phyloP scores from a whole-genome alignment of 2,113 vertebrate genomes.

The Limanda limanda region DNA sequence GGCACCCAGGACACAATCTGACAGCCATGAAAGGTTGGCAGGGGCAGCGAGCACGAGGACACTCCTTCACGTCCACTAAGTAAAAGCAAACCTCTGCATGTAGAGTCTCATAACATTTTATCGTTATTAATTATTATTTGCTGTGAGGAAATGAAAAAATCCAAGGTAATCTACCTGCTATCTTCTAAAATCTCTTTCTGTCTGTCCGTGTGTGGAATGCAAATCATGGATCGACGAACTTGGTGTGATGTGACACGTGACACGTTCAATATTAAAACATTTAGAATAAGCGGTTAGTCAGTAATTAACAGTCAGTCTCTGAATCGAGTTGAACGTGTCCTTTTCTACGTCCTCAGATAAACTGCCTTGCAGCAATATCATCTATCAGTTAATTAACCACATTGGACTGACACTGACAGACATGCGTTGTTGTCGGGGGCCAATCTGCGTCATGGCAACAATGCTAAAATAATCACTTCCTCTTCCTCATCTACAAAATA shows the following conservation, averaged over 20 bases:
- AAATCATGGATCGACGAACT: no score
- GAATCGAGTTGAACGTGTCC: not conserved
- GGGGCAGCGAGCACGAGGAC: constrained; percentile 20
- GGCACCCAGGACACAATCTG: constrained; percentile 54
- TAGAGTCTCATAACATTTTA: not conserved
- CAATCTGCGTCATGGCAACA: no score
- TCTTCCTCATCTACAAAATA: no score
- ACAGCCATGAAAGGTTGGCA: constrained; percentile 63
- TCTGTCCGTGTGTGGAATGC: no score
- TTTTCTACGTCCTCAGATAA: not conserved
- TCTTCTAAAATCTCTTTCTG: no score
- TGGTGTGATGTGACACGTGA: not conserved
- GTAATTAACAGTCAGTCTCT: no score
- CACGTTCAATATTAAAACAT: no score
- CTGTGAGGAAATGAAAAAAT: not conserved
- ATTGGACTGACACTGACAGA: no score
- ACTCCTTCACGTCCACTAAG: constrained; percentile 33
- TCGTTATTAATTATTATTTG: not conserved
- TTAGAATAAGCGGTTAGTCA: no score
- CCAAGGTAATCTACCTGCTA: not conserved
- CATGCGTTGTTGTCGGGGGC: no score
- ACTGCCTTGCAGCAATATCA: not conserved
- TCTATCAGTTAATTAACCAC: no score
- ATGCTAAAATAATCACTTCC: no score
- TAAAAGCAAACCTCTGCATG: not conserved